Percentiles rank a stretch among this genome's conserved stretches.
These are phyloP conservation scores for Drosophila busckii DNA, from an alignment of 1,140 invertebrate genomes.

Conservation along the genomic window DNA sequence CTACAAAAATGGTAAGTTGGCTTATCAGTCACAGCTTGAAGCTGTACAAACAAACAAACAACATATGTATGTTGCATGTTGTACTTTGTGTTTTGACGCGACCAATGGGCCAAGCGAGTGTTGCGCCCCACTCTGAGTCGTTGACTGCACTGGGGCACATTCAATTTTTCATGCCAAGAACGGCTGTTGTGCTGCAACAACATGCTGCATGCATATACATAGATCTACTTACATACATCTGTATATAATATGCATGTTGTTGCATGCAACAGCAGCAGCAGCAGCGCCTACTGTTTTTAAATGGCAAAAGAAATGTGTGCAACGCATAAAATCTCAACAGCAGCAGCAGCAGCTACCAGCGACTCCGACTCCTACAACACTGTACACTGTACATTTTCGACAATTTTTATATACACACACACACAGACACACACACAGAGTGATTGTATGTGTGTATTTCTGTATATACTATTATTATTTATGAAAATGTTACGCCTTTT, in stretches of 20 bases:
- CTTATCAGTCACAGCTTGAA: background rate
- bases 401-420: constrained; percentile 57
- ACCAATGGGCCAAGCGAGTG: no score
- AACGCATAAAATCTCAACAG: constrained; percentile 27
- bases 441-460: constrained; percentile 21
- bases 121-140: constrained; percentile 11
- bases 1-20: constrained; percentile 28
- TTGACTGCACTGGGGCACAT: constrained; percentile 28
- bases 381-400: constrained; percentile 69
- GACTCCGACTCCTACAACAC: background rate
- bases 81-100: constrained; percentile 6
- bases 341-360: background rate
- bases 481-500: constrained; percentile 52
- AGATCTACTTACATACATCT: constrained; percentile 12
- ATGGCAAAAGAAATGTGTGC: constrained; percentile 38
- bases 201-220: constrained; percentile 37
- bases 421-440: constrained; percentile 6
- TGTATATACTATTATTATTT: constrained; percentile 48
- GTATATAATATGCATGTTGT: constrained; percentile 14
- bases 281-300: constrained; percentile 21
- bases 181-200: constrained; percentile 60
- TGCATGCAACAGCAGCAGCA: constrained; percentile 8
- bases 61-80: constrained; percentile 5
- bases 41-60: constrained; percentile 11
- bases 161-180: constrained; percentile 74